These are phyloP conservation scores for Apoderus coryli DNA, from an alignment of 2,888 invertebrate genomes.

Conservation along the genomic window DNA sequence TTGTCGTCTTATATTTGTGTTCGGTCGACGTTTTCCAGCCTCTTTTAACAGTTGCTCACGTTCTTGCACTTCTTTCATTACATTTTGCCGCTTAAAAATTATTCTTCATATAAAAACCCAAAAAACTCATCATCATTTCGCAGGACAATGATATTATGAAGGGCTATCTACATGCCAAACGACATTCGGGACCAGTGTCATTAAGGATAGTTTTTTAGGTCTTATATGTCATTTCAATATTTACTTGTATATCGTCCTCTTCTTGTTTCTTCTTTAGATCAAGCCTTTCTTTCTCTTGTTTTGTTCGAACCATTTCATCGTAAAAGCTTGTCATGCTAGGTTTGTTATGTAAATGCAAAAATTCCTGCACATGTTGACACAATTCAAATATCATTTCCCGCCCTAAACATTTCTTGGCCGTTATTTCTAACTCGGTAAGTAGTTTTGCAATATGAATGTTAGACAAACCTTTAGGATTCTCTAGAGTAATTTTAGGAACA, in stretches of 20 bases:
- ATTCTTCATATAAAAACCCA: too few relatives aligned
- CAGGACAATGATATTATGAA: too few relatives aligned
- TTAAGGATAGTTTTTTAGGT: too few relatives aligned
- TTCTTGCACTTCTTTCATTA: constrained; percentile 61
- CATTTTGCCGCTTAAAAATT: constrained; percentile 44
- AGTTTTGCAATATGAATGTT: constrained; percentile 49
- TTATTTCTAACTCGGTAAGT: constrained; percentile 40
- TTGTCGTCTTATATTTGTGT: too few relatives aligned
- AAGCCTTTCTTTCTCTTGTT: constrained; percentile 47
- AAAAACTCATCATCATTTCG: too few relatives aligned
- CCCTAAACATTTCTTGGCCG: constrained; percentile 46
- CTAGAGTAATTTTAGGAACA: constrained; percentile 51
- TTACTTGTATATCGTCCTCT: constrained; percentile 51
- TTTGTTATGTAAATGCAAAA: constrained; percentile 66
- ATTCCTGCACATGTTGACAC: constrained; percentile 64
- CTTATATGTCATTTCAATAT: not conserved
- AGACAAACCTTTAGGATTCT: constrained; percentile 69
- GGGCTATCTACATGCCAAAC: too few relatives aligned
- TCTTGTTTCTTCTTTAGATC: constrained; percentile 45
- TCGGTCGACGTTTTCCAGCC: too few relatives aligned
- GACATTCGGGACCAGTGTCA: too few relatives aligned
- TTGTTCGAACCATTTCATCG: constrained; percentile 74
- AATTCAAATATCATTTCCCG: constrained; percentile 82
- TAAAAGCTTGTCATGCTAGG: constrained; percentile 72
- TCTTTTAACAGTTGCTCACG: constrained; percentile 64